Conservation (phyloP, 2,888 invertebrate species). For the Disparrhopalites patrizii region DNA sequence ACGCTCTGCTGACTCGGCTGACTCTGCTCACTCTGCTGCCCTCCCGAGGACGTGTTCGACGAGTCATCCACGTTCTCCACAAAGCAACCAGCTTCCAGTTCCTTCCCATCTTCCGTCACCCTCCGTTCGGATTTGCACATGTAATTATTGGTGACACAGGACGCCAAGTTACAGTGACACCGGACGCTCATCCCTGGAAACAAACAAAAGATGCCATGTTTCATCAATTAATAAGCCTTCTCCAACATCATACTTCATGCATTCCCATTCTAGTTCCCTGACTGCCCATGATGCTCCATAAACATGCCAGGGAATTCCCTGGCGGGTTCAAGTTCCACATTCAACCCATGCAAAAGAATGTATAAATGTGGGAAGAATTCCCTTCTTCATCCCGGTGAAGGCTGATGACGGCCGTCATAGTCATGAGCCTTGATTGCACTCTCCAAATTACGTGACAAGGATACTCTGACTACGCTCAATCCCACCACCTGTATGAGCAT, state of each 20-base stretch:
- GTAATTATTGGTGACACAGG: slow-evolving; percentile 36
- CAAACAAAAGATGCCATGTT: background rate
- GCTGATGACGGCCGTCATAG: too few relatives aligned
- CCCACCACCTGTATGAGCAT: too few relatives aligned
- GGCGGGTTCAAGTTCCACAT: background rate
- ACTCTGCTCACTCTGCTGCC: background rate
- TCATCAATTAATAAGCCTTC: background rate
- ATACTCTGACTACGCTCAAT: too few relatives aligned
- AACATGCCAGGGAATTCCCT: background rate
- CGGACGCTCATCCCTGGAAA: slow-evolving; percentile 36
- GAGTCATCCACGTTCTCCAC: slow-evolving; percentile 35
- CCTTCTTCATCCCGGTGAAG: too few relatives aligned
- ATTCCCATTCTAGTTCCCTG: background rate
- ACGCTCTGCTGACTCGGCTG: slow-evolving; percentile 30
- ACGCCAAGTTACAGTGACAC: slow-evolving; percentile 38
- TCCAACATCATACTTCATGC: background rate
- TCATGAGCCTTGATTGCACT: too few relatives aligned
- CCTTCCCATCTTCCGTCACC: slow-evolving; percentile 32
- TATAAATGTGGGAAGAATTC: too few relatives aligned
- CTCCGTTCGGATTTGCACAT: slow-evolving; percentile 40
- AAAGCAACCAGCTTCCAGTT: slow-evolving; percentile 35
- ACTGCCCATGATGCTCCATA: background rate
- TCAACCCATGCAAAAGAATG: too few relatives aligned
- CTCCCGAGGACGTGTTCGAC: background rate
- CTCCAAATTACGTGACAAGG: too few relatives aligned